Base-by-base conservation (phyloP, 1,140 invertebrate species). In the Diuraphis noxia region DNA sequence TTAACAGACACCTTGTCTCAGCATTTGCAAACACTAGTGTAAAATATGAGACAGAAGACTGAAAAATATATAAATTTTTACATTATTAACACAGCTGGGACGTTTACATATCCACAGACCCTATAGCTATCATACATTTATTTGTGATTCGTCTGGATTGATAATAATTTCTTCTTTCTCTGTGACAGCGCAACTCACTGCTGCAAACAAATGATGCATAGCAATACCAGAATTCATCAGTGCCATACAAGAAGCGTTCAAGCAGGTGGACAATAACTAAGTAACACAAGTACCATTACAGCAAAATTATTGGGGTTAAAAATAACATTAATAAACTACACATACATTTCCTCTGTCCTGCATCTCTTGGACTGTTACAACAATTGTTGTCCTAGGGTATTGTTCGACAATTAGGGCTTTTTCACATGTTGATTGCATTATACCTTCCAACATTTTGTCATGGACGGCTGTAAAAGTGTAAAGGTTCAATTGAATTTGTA, bases 221-320 rank as follows among this genome's bases (percentile, higher is more conserved):
- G 96, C 95, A 30, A 98, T 93, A 41, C 97, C 96, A 4, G 97
- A 96, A 94, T 97, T 96, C 13, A 98, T 94, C 56, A 98, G 94
- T 0, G 97, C 97, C 41, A 98, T 94, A 93, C 96, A 98, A 0
- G 95, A 94, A 81, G 96, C 96, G 95, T 98, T 98, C n/a, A 98
- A 94, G 49, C 95, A 95, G 94, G 96, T 97, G 0, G 97, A 95
- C 79, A 98, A 93, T 10, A 97, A 93, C 97, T 98, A 92, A 91
- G 93, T 0, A 46, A 43, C 41, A 92, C 52, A 92, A 88, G 92
- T 56, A 88, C 25, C 92, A 85, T n/a, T n/a, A 49, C 36, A 36
- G n/a, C 88, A 21, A 30, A n/a, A 87, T 82, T 46, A 82, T 86
- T n/a, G 36, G 56, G 56, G 49, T 34, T 7, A 56, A n/a, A 43